Base-by-base conservation (phyloP, 2,113 vertebrate genomes). In the Reinhardtius hippoglossoides region DNA sequence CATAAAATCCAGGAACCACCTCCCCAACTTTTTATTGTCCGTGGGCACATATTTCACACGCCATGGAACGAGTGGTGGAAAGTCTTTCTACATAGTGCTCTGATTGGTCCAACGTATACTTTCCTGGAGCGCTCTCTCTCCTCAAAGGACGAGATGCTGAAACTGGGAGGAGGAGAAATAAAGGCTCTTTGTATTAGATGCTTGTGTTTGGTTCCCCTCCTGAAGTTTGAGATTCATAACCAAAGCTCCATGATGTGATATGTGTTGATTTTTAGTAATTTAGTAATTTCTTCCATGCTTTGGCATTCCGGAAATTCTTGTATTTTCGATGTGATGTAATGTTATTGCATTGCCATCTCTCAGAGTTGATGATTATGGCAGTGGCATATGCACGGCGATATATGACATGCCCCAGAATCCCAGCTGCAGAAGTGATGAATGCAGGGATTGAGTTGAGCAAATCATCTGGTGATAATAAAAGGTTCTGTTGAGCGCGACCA, bases 51-150 rank as follows among this genome's bases (percentile, higher is more conserved):
- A 74, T 81, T 90, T 88, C 81, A 84, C 89, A 90, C 76, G 20
- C 72, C 70, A 82, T 90, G 91, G 88, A 93, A 87, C 50, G 16
- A 67, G 40, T 4, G 27, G 76, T 90, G 93, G 90, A 93, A 91
- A 92, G 61, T 84, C 52, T 82, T 71, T 82, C 82, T 54, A 67
- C 77, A 65, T 46, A 59, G 67, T 16, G 55, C 31, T 77, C 73
- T 67, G 87, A 85, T 87, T 89, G 81, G 89, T 89, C 77, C 74
- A 89, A 72, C 54, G 46, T 85, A 87, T 77, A 79, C 59, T 91
- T 92, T 92, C 88, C 91, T 90, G 89, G 90, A 87, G 87, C 35
- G 42, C 67, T 74, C 82, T 67, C 63, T 74, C 61, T 71, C 68
- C 27, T 62, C 78, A 74, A 80, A 88, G 88, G 88, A 92, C 86